Evolutionary conservation across 2,797 vertebrate genomes (phyloP).

Genomic region (Graptemys geographica): DNA sequence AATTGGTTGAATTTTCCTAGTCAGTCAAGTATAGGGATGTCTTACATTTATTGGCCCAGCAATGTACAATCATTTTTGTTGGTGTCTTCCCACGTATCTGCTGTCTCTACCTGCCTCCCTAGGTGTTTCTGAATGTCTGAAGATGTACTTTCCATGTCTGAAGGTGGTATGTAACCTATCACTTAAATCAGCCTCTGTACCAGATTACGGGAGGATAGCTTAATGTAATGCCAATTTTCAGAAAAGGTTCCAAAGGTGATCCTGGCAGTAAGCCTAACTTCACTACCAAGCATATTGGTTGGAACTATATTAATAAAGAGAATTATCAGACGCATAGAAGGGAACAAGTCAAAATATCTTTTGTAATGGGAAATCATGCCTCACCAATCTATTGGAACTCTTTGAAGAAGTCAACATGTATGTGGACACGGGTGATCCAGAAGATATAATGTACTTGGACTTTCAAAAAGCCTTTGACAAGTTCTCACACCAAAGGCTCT

Average conservation of each 20-base stretch:
- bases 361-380: neutral
- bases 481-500: neutral
- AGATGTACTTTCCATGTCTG: neutral
- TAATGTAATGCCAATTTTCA: neutral
- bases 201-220: neutral
- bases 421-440: neutral
- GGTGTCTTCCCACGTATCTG: neutral
- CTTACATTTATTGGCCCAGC: neutral
- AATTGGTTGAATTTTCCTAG: neutral
- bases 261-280: neutral
- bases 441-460: neutral
- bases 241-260: neutral
- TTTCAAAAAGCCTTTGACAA: neutral
- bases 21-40: neutral
- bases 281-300: neutral
- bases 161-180: neutral
- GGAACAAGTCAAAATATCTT: neutral
- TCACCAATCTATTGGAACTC: neutral
- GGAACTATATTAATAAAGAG: neutral
- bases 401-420: neutral
- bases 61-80: neutral
- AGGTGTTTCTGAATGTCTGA: neutral
- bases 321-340: neutral
- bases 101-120: neutral
- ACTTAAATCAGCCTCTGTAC: neutral